Conservation (phyloP, 2,888 invertebrate genomes). For the Cheilosia grossa region DNA sequence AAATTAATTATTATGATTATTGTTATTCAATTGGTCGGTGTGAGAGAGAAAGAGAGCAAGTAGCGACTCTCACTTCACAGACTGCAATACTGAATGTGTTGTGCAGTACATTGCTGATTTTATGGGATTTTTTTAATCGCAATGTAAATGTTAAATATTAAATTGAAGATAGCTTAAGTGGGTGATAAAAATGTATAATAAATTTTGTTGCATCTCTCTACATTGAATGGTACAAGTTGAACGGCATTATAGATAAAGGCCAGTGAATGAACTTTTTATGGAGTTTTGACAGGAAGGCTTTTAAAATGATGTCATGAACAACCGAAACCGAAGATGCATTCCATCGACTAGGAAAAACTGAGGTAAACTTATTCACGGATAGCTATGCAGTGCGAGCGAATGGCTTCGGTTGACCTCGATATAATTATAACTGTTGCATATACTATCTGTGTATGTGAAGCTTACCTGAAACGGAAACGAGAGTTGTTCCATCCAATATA, state of each 20-base stretch:
- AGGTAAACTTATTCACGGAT: no score
- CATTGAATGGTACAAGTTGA: slow-evolving; percentile 14
- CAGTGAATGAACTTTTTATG: slow-evolving; percentile 45
- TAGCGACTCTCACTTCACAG: background rate
- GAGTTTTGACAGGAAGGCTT: slow-evolving; percentile 1
- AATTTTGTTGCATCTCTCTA: slow-evolving; percentile 25
- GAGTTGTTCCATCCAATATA: no score
- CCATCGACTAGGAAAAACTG: background rate
- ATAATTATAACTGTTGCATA: no score
- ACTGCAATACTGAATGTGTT: background rate
- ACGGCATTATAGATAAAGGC: background rate
- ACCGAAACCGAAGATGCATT: background rate
- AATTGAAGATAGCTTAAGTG: slow-evolving; percentile 45
- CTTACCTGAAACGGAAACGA: no score
- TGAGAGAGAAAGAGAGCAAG: slow-evolving; percentile 7
- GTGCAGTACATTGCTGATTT: slow-evolving; percentile 8
- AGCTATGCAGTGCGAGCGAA: no score
- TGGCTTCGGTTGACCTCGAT: no score
- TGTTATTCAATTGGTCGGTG: slow-evolving; percentile 2
- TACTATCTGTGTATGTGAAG: no score
- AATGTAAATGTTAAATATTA: slow-evolving; percentile 30
- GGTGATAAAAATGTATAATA: slow-evolving; percentile 39
- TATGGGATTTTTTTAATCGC: slow-evolving; percentile 31
- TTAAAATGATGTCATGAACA: slow-evolving; percentile 12
- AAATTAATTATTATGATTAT: slow-evolving; percentile 19